Evolutionary conservation across 1,140 invertebrate species (phyloP).

Genomic region (Coelopa frigida): DNA sequence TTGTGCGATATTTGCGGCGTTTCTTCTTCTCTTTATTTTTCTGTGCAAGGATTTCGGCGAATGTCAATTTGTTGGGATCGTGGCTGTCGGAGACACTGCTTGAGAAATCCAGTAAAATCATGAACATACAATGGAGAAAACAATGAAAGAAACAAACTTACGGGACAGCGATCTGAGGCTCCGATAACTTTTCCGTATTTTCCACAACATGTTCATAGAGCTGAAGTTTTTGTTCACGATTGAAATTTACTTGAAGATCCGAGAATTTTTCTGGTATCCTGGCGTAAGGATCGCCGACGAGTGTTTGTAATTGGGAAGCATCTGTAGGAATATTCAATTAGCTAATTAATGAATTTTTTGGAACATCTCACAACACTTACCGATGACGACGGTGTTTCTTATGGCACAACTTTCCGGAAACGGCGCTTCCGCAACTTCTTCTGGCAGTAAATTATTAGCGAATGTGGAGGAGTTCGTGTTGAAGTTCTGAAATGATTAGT

Average conservation of each 20-base stretch:
- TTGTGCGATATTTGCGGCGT: conserved; percentile 27
- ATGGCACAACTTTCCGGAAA: conserved; percentile 4
- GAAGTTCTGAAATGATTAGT: conserved; percentile 7
- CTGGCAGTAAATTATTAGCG: neutral
- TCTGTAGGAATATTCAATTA: too few species aligned
- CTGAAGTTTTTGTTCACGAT: conserved; percentile 16
- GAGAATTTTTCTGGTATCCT: conserved; percentile 11
- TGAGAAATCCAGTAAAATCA: conserved; percentile 16
- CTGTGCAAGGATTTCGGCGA: conserved; percentile 22
- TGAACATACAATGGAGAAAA: too few species aligned
- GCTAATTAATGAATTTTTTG: neutral
- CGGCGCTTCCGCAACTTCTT: neutral
- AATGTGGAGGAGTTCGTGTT: conserved; percentile 2
- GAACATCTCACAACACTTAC: too few species aligned
- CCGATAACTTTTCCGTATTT: conserved; percentile 10
- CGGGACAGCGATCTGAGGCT: conserved; percentile 2
- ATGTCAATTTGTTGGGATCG: conserved; percentile 4
- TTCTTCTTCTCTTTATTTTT: conserved; percentile 20
- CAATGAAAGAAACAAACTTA: too few species aligned
- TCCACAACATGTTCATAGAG: conserved; percentile 28
- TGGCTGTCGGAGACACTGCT: too few species aligned
- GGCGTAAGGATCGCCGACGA: neutral
- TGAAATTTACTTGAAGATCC: conserved; percentile 22
- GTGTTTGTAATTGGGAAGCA: conserved; percentile 1
- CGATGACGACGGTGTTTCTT: neutral